These are phyloP conservation scores for Aleiodes testaceus DNA, from an alignment of 2,888 invertebrate genomes.

Conservation along the genomic window DNA sequence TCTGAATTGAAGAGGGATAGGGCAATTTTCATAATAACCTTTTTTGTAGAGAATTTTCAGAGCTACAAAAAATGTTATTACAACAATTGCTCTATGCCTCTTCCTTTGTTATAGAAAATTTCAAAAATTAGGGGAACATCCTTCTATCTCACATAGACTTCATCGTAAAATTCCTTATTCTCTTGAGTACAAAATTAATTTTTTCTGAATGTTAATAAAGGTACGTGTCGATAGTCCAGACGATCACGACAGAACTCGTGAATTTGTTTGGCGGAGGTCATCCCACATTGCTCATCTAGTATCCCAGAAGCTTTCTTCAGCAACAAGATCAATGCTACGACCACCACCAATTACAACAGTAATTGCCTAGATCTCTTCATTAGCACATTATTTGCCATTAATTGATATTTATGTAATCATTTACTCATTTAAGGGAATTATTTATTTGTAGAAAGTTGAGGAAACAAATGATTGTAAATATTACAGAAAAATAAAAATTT, in stretches of 20 bases:
- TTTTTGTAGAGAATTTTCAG: no score
- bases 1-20: no score
- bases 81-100: no score
- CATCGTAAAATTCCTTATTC: no score
- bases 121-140: no score
- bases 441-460: conserved; percentile 28
- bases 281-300: conserved; percentile 89
- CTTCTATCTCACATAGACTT: no score
- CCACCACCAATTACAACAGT: conserved; percentile 71
- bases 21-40: no score
- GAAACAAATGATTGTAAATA: conserved; percentile 2
- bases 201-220: conserved; percentile 72
- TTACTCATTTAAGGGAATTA: conserved; percentile 4
- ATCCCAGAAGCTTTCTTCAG: conserved; percentile 83
- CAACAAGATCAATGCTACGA: conserved; percentile 77
- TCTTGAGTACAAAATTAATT: not conserved
- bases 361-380: conserved; percentile 48
- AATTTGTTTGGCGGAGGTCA: conserved; percentile 88
- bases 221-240: conserved; percentile 87
- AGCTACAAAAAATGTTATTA: no score
- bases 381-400: conserved; percentile 35
- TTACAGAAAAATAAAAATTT: conserved; percentile 29
- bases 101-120: no score
- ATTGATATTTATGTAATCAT: conserved; percentile 27
- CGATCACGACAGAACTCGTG: conserved; percentile 88